Conservation (phyloP, 2,113 vertebrate species). For the Neotragus pygmaeus region DNA sequence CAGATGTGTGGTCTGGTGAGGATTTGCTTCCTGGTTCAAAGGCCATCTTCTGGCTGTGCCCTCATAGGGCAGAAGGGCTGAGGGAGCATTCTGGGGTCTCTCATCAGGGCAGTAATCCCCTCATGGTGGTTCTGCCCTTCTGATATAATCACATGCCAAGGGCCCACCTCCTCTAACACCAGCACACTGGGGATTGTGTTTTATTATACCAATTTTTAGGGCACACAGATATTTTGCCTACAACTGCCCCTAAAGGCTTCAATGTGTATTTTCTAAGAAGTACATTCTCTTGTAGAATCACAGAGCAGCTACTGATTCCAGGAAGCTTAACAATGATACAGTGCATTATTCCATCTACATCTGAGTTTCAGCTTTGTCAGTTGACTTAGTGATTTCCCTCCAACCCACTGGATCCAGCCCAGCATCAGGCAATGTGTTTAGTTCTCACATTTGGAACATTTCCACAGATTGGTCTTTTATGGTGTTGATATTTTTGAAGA, state of each 20-base stretch:
- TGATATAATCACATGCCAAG: background rate
- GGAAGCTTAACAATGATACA: background rate
- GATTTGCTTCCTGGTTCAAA: background rate
- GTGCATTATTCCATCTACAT: background rate
- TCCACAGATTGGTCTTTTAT: background rate
- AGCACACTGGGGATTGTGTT: background rate
- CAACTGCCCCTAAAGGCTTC: background rate
- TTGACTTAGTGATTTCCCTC: background rate
- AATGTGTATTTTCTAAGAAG: background rate
- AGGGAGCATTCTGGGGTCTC: background rate
- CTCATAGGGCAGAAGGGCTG: background rate
- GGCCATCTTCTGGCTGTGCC: background rate
- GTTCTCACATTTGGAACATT: background rate
- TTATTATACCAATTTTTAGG: background rate
- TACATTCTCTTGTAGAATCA: background rate
- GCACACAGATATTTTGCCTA: background rate
- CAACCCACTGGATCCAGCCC: background rate
- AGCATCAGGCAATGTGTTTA: background rate
- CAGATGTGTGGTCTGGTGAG: background rate
- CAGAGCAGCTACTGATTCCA: background rate
- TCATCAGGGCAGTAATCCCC: background rate
- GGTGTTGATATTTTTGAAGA: background rate
- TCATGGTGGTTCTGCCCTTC: too few species aligned
- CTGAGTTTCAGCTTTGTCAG: background rate
- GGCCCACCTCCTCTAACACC: background rate